Evolutionary conservation across 1,140 invertebrate genomes (phyloP).

Genomic region (Cylas formicarius): DNA sequence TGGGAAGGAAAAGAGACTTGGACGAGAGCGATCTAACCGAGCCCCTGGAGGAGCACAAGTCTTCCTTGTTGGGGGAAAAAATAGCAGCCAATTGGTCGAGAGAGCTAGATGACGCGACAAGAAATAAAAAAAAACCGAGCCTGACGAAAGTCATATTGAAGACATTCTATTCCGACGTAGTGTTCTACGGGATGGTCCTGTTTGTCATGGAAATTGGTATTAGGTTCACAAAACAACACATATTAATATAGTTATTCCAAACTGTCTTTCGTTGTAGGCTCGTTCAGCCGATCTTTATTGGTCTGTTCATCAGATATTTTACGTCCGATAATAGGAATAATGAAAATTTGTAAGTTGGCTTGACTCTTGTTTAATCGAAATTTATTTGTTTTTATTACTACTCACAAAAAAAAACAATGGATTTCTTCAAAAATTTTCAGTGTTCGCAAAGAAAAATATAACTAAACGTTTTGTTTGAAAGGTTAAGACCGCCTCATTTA

Average conservation of each 20-base stretch:
- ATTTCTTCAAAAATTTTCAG: too few species aligned
- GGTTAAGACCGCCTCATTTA: too few species aligned
- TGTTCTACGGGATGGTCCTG: constrained; percentile 37
- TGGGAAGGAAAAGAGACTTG: constrained; percentile 28
- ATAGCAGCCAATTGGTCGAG: constrained; percentile 28
- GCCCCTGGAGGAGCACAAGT: constrained; percentile 31
- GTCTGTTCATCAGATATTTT: constrained; percentile 32
- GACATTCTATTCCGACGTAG: constrained; percentile 39
- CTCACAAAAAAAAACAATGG: too few species aligned
- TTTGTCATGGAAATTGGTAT: constrained; percentile 37
- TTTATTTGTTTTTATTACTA: too few species aligned
- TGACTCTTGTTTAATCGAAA: too few species aligned
- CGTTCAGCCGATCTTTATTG: constrained; percentile 33
- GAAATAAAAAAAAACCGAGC: constrained; percentile 33
- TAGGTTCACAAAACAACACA: constrained; percentile 23
- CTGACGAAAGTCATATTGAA: constrained; percentile 37
- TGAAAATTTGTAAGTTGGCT: constrained; percentile 28
- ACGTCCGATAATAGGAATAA: constrained; percentile 24
- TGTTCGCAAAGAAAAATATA: too few species aligned
- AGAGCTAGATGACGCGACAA: constrained; percentile 26
- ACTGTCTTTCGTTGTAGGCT: constrained; percentile 20
- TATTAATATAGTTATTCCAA: constrained; percentile 15
- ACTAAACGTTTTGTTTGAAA: too few species aligned
- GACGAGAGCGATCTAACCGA: constrained; percentile 30
- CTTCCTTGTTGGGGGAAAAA: constrained; percentile 28